A percentile compares a stretch with the other conserved stretches of the same genome.
Conservation (phyloP, 2,797 vertebrate species). For the Fringilla coelebs region DNA sequence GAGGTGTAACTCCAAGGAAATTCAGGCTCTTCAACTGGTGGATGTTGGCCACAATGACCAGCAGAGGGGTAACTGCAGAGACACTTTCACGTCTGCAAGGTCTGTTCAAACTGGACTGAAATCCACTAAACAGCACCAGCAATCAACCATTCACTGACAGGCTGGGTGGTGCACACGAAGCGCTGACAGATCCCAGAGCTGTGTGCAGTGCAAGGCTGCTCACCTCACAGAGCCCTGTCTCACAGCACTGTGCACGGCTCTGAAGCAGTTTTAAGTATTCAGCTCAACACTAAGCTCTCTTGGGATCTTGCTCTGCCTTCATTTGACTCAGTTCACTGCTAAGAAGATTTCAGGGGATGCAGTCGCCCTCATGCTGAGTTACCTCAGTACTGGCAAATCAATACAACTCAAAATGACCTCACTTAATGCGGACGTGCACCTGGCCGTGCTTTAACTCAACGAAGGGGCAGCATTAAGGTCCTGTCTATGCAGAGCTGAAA, state of each 20-base stretch:
- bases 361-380: not conserved
- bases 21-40: not conserved
- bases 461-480: not conserved
- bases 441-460: not conserved
- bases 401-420: not conserved
- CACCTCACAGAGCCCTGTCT: not conserved
- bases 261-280: not conserved
- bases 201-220: not conserved
- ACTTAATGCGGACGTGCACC: rapidly evolving
- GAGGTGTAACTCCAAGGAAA: not conserved
- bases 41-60: not conserved
- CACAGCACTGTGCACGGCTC: not conserved
- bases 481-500: not conserved
- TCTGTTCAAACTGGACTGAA: not conserved
- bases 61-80: not conserved
- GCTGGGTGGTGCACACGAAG: not conserved
- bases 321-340: not conserved
- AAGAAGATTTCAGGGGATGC: not conserved
- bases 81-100: not conserved
- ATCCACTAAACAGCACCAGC: not conserved
- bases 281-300: not conserved
- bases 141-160: not conserved
- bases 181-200: not conserved
- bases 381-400: not conserved
- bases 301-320: not conserved